Evolutionary conservation across 2,113 vertebrate species (phyloP), one percentile per base, ranked within the genome.

Genomic region (Archilochus colubris): DNA sequence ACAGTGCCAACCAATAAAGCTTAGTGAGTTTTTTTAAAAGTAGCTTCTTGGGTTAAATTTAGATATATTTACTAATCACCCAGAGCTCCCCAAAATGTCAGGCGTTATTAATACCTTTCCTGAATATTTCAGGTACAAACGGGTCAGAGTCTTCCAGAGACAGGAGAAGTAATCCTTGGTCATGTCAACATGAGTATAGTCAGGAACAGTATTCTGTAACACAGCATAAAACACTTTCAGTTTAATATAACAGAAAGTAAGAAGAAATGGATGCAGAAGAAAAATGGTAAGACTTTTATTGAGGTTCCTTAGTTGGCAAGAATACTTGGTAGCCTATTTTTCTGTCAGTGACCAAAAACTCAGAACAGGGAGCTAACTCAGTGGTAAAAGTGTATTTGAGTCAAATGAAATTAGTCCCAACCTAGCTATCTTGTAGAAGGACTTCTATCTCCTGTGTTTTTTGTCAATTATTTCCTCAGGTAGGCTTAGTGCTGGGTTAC

Each of bases 51-150:
- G 2, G 4, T 64, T 70, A 80, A 40, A 43, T 79, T 63, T 7
- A 66, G 3, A 48, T 46, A 4, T 12, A 86, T 81, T 63, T 88
- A 36, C 63, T 86, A 84, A 27, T 50, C 31, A 64, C 3, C 1
- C 17, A 69, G 16, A 40, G 2, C 1, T 43, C 9, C 12, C 8
- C 10, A 6, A n/a, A 78, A 51, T 84, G 10, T 54, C 46, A 66
- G 33, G 53, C 30, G 31, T 14, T 0, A n/a, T 14, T 0, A 85
- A 24, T 25, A 66, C 2, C 2, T 80, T 85, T 69, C 15, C 9
- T 43, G 36, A 33, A 1, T 74, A 58, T 78, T 67, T 90, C 59
- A 81, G n/a, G 18, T 31, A 46, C 7, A 25, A 86, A 58, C 3
- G 74, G 4, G 5, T 64, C 30, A 86, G 57, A 73, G 4, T 20